phyloP scores from a whole-genome alignment of 2,113 vertebrate species.

The Gasterosteus nipponicus region DNA sequence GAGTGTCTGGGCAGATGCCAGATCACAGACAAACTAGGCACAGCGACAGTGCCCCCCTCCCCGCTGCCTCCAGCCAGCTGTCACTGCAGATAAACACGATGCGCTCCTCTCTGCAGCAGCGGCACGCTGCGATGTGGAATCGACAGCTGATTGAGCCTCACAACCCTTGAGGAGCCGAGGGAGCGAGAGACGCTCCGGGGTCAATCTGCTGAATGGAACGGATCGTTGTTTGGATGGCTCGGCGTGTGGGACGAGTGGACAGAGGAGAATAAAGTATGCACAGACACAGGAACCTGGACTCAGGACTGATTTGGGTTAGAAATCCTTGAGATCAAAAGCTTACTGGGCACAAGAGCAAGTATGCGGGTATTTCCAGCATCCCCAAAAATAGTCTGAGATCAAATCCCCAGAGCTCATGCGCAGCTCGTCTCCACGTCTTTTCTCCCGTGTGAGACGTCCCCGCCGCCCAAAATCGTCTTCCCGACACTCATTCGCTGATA shows the following conservation, averaged over 20 bases:
- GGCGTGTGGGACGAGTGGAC: conserved; percentile 38
- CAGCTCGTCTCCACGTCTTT: conserved; percentile 14
- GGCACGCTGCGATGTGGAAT: conserved; percentile 66
- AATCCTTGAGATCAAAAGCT: conserved; percentile 8
- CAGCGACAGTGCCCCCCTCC: conserved; percentile 63
- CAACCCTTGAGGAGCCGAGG: conserved; percentile 51
- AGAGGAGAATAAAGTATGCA: conserved; percentile 14
- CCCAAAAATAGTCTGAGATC: conserved; percentile 7
- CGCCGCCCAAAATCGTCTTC: conserved; percentile 12
- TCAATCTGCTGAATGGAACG: conserved; percentile 63
- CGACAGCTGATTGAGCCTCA: conserved; percentile 70
- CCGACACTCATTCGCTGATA: too few relatives aligned
- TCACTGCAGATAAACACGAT: conserved; percentile 73
- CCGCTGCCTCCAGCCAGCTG: conserved; percentile 72
- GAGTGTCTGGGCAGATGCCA: conserved; percentile 64
- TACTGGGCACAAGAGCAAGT: conserved; percentile 4
- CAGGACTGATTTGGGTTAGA: conserved; percentile 4
- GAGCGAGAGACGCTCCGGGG: conserved; percentile 52
- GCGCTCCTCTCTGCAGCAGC: conserved; percentile 65
- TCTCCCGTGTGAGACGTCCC: background rate
- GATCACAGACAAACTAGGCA: conserved; percentile 69
- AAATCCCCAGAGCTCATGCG: conserved; percentile 13
- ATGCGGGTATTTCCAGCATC: conserved; percentile 4
- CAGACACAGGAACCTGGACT: background rate
- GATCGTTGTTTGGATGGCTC: conserved; percentile 38